A percentile compares a stretch with the other conserved stretches of the same genome.
Evolutionary conservation across 2,888 invertebrate genomes (phyloP).

Genomic region (Desoria tigrina): DNA sequence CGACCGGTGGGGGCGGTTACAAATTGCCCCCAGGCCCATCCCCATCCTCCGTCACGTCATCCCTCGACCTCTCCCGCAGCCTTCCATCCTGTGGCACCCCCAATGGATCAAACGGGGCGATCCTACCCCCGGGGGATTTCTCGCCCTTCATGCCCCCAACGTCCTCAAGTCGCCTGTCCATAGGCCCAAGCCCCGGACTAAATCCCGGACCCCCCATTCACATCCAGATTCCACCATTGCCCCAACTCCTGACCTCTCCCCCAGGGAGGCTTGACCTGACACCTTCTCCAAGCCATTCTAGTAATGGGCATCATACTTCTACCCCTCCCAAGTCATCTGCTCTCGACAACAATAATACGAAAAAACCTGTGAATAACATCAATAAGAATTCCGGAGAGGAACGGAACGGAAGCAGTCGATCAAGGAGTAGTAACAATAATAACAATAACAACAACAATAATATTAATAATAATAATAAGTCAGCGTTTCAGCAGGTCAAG

Average conservation of each 20-base stretch:
- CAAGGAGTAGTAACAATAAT: slow-evolving; percentile 14
- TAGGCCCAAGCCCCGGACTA: not conserved
- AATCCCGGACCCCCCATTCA: slow-evolving; percentile 26
- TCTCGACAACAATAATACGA: slow-evolving; percentile 17
- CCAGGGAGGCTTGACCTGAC: not conserved
- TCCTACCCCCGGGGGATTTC: not conserved
- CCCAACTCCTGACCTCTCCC: slow-evolving; percentile 40
- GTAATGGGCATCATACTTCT: slow-evolving; percentile 5
- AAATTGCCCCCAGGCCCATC: slow-evolving; percentile 11
- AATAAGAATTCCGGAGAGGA: slow-evolving; percentile 21
- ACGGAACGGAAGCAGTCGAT: slow-evolving; percentile 23
- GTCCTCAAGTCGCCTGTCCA: not conserved
- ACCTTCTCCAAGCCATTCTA: slow-evolving; percentile 8
- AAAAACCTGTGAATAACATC: slow-evolving; percentile 19
- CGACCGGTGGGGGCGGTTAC: too few species aligned
- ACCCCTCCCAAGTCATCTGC: not conserved
- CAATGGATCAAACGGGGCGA: slow-evolving; percentile 1
- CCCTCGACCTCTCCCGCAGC: not conserved
- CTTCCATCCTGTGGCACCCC: not conserved
- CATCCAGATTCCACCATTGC: slow-evolving; percentile 38
- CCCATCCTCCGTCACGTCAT: slow-evolving; percentile 8
- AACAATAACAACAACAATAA: slow-evolving; percentile 10
- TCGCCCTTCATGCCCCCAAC: not conserved
- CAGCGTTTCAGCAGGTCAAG: slow-evolving; percentile 21
- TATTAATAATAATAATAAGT: not conserved